Evolutionary conservation across 2,888 invertebrate genomes (phyloP), one percentile per base, ranked within the genome.

Genomic region (Phyto melanocephala): DNA sequence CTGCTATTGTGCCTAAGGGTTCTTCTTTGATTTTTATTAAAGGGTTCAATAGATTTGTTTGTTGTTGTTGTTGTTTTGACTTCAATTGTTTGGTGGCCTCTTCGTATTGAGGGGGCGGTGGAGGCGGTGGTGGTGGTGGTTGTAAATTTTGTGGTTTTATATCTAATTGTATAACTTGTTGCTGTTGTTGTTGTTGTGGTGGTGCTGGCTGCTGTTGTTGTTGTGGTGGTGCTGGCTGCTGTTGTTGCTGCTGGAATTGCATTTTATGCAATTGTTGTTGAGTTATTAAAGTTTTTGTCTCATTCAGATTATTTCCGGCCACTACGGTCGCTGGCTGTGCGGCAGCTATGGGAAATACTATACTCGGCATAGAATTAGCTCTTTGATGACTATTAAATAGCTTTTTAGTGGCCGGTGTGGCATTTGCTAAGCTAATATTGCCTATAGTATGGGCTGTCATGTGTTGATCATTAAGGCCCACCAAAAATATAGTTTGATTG

Each of bases 91-190:
- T 93, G 3, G 94, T 92, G 80, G 95, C 95, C 89, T 95, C 95
- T 86, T 95, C 95, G 87, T 95, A 95, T 75, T 94, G 93, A 13
- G 95, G 95, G 10, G 93, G 93, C 5, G 94, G 94, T 3, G 87
- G 86, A 17, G 88, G 87, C 2, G 85, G 86, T 40, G 83, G 84
- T 11, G 94, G 94, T 15, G 93, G 93, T 2, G 94, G 94, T 6
- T 84, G 82, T 28, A 87, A 13, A 54, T 86, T 87, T 15, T 88
- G 86, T 8, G 94, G 94, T 85, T 89, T 91, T 63, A 88, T 90
- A 80, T 90, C 90, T 68, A 90, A 75, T 54, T 90, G 90, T 65
- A 90, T 87, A 33, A 89, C 84, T 42, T 87, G 87, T 20, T 86
- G 88, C 20, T 85, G 86, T 89, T 89, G 86, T 83, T 84, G 28